Evolutionary conservation across 2,797 vertebrate species (phyloP), one percentile per base, ranked within the genome.

Genomic region (Melanotaenia maccullochi): DNA sequence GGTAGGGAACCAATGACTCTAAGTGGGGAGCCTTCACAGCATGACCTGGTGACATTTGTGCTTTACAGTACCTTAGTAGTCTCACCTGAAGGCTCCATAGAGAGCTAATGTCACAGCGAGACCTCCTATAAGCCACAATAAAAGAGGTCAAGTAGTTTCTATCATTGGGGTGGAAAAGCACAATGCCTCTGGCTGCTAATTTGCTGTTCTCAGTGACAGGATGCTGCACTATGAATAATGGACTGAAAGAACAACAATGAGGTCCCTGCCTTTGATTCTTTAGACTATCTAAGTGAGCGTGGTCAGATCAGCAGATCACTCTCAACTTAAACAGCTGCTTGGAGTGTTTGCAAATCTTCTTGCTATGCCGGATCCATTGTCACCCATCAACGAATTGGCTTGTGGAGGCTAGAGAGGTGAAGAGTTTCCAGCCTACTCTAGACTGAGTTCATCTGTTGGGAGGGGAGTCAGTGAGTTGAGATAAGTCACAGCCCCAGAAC

Each of bases 121-220:
- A 70, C 85, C 72, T 73, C 73, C 70, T 62, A 60, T 84, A 85
- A 83, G 78, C 80, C 65, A 55, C 52, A 24, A 58, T 62, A 83
- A 90, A 92, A 78, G 83, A 90, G 88, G 92, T 92, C 92, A 93
- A 83, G 71, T 78, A 71, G 85, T 65, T 77, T 71, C 76, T 79
- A 83, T 75, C 70, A 82, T 28, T 82, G 72, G 44, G 65, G 73
- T 71, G 84, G 81, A 84, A 77, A 81, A 75, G 75, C 71, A 68
- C 65, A 77, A 85, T 89, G 81, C 83, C 82, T 78, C 73, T 11
- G 71, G 77, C 75, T 83, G 69, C 65, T 60, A 82, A 91, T 90
- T 81, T 49, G 76, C 79, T 60, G 65, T 73, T 82, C 65, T 82
- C 55, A 54, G 61, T 78, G 79, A 87, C 76, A 85, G 79, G 76